Conservation (phyloP, 2,113 vertebrate species). For the Vidua chalybeata region DNA sequence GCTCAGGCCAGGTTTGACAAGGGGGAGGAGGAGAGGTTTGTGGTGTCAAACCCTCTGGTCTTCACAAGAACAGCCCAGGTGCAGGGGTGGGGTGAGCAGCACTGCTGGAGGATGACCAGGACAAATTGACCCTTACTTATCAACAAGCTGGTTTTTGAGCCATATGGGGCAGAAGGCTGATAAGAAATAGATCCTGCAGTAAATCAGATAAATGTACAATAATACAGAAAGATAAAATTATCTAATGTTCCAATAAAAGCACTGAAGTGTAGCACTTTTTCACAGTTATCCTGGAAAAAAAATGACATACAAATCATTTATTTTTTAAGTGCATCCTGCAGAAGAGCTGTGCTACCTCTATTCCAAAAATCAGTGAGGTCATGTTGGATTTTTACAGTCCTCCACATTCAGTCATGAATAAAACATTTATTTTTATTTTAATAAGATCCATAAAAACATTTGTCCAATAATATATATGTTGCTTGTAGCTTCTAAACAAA, state of each 20-base stretch:
- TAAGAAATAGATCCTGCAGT: neutral
- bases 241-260: neutral
- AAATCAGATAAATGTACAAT: neutral
- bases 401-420: neutral
- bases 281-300: neutral
- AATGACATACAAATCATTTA: neutral
- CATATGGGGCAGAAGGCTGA: neutral
- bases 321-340: neutral
- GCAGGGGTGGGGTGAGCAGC: rapidly evolving
- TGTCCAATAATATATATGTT: neutral
- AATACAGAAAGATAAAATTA: neutral
- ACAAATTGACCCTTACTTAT: neutral
- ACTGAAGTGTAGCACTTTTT: neutral
- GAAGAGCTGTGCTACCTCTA: neutral
- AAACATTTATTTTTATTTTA: neutral
- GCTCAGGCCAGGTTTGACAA: neutral
- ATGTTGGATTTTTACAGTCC: neutral
- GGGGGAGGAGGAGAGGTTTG: neutral
- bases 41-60: no score
- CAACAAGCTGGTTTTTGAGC: neutral
- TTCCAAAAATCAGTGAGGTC: neutral
- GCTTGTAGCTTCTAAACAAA: neutral
- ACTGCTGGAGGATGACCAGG: no score
- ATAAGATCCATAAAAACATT: neutral
- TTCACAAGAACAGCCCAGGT: neutral